Evolutionary conservation across 2,113 vertebrate genomes (phyloP).

Genomic region (Oreochromis spilurus): DNA sequence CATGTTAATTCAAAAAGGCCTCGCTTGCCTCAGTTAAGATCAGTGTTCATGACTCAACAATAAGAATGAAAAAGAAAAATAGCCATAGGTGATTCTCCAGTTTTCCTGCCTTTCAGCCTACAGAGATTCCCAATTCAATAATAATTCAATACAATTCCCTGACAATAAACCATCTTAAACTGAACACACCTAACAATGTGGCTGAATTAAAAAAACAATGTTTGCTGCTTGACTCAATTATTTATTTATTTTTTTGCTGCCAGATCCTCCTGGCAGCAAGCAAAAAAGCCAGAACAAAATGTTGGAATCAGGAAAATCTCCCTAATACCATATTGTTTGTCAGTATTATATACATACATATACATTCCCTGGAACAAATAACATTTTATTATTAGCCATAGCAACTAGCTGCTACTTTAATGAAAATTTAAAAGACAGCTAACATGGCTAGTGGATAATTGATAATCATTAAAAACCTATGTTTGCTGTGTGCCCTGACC

Average conservation of each 20-base stretch:
- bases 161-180: neutral
- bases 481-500: neutral
- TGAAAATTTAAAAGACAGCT: neutral
- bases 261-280: neutral
- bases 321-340: neutral
- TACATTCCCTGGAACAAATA: neutral
- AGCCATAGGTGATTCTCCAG: neutral
- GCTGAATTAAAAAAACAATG: neutral
- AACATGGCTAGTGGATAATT: neutral
- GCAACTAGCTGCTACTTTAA: neutral
- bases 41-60: neutral
- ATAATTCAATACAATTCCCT: neutral
- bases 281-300: neutral
- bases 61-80: neutral
- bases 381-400: neutral
- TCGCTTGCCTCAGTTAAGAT: neutral
- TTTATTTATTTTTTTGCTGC: neutral
- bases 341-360: neutral
- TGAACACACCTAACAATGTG: neutral
- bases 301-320: neutral
- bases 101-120: neutral
- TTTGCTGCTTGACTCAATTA: neutral
- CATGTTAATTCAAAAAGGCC: neutral
- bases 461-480: fast-evolving
- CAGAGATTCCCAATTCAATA: neutral